A percentile compares a stretch with the other conserved stretches of the same genome.
Conservation (phyloP, 1,140 invertebrate genomes). For the Hermetia illucens region DNA sequence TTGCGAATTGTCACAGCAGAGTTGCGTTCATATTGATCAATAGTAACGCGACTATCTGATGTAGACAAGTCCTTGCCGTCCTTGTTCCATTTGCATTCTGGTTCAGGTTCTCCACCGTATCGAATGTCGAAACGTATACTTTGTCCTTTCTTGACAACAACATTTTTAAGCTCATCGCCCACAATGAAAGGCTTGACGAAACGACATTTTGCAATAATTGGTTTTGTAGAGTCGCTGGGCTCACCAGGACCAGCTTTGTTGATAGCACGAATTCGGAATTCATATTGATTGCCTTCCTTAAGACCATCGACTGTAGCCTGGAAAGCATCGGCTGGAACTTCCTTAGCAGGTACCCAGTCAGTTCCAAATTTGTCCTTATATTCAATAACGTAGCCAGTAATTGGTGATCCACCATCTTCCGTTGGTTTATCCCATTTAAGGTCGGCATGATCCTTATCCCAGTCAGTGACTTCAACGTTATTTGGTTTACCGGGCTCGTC, state of each 20-base stretch:
- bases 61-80: constrained; percentile 56
- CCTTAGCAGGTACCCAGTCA: constrained; percentile 70
- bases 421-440: constrained; percentile 83
- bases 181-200: constrained; percentile 90
- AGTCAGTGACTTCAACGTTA: constrained; percentile 80
- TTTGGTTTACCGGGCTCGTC: constrained; percentile 89
- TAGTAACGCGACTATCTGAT: constrained; percentile 55
- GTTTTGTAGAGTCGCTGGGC: constrained; percentile 87
- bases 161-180: constrained; percentile 67
- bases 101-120: constrained; percentile 88
- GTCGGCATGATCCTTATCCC: constrained; percentile 92
- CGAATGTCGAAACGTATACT: constrained; percentile 80
- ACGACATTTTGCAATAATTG: constrained; percentile 88
- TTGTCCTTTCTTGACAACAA: constrained; percentile 89
- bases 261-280: constrained; percentile 89
- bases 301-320: constrained; percentile 71
- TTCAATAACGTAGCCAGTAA: constrained; percentile 86
- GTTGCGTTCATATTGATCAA: constrained; percentile 82
- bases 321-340: constrained; percentile 61
- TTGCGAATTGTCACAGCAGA: constrained; percentile 81
- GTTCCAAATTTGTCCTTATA: constrained; percentile 87
- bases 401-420: constrained; percentile 85
- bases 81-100: constrained; percentile 69
- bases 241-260: constrained; percentile 93
- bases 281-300: constrained; percentile 90